Evolutionary conservation across 2,113 vertebrate genomes (phyloP), one percentile per base, ranked within the genome.

Genomic region (Telmatochromis sp.): DNA sequence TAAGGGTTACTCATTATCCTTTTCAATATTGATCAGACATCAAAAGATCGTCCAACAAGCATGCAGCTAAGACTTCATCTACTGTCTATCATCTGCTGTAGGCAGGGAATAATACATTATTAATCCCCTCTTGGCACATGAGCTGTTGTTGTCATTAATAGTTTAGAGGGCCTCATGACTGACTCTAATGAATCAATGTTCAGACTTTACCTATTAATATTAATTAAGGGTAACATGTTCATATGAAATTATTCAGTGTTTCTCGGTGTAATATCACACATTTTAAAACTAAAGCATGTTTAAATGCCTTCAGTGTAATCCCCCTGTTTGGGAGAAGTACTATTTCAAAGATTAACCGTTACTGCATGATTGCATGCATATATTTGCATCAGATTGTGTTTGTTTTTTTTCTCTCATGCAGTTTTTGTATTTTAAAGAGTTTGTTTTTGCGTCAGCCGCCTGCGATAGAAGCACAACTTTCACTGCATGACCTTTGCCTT

Each of bases 131-230:
- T 65, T 87, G 92, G 91, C 84, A 91, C 57, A 60, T 63, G 28
- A 54, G 85, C 86, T 93, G 91, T 85, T 92, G 91, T 91, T 84
- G 65, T 92, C 90, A 93, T 93, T 53, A 94, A 94, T 94, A 90
- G 82, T 93, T 93, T 84, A 91, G 82, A 84, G 40, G 11, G 78
- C 51, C 45, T 90, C 80, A 11, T 84, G 89, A 91, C 63, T 68
- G 82, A 60, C 68, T 87, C 86, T 81, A 82, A 91, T 91, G 65
- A 94, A 90, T 85, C 83, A 81, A 73, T 89, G 90, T 92, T 87
- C 85, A 57, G 65, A 82, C 75, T 58, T 49, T 5, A n/a, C 9
- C 51, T 80, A 45, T 88, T 84, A 58, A 90, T 86, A 90, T 88
- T 75, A 79, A 89, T 86, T 80, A 65, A 15, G 14, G 14, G 40